These are phyloP conservation scores for Alfaro cultratus DNA, from an alignment of 2,797 vertebrate species.

Conservation along the genomic window DNA sequence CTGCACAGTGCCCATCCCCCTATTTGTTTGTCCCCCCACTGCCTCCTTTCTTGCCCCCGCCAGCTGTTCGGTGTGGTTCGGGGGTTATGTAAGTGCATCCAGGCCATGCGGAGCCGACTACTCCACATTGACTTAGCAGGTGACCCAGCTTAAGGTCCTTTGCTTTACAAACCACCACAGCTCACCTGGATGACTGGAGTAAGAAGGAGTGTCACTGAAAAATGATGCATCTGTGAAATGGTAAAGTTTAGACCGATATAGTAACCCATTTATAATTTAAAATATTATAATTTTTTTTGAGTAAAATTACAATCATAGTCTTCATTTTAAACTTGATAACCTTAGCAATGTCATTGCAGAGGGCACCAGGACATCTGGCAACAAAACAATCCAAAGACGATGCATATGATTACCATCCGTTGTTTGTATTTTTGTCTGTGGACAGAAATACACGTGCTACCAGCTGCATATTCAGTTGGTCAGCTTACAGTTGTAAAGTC, in stretches of 20 bases:
- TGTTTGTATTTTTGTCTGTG: background rate
- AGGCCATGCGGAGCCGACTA: slow-evolving; percentile 8
- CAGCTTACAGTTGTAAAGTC: background rate
- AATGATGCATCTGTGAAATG: background rate
- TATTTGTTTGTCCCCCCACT: background rate
- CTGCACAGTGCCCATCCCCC: slow-evolving; percentile 46
- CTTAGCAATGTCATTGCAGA: background rate
- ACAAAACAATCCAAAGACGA: background rate
- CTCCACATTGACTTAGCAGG: slow-evolving; percentile 31
- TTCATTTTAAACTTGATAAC: background rate
- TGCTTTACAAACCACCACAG: background rate
- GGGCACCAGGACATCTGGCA: background rate
- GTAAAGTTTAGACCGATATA: background rate
- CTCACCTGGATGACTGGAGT: background rate
- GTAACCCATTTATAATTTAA: background rate
- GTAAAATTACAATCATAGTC: background rate
- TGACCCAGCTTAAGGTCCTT: slow-evolving; percentile 28
- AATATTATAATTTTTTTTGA: background rate
- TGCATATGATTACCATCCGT: background rate
- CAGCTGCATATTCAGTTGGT: background rate
- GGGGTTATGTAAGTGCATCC: slow-evolving; percentile 58
- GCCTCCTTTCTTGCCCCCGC: background rate
- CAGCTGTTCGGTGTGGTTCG: background rate
- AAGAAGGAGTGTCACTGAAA: background rate
- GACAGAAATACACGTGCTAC: background rate